Conservation (phyloP, 2,113 vertebrate species). For the Phylloscopus trochilus region DNA sequence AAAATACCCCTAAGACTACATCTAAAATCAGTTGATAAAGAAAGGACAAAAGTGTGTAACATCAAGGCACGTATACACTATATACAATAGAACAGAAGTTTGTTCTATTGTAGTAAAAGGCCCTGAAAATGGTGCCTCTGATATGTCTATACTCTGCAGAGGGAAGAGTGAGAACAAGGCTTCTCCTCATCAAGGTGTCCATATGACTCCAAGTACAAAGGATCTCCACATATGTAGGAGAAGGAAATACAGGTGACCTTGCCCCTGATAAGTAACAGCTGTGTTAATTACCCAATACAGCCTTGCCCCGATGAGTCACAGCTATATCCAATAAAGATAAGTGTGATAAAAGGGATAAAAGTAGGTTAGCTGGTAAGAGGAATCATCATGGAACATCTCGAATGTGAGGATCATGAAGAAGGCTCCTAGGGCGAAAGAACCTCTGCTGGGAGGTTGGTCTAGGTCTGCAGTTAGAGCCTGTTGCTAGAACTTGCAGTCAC, state of each 20-base stretch:
- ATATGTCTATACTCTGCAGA: accelerated
- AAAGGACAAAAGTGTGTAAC: background rate
- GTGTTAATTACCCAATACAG: background rate
- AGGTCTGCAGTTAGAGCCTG: background rate
- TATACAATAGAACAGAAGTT: background rate
- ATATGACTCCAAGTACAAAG: background rate
- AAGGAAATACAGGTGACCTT: background rate
- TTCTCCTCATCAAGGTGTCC: background rate
- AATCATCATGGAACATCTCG: background rate
- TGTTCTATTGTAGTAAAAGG: background rate
- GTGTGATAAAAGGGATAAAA: background rate
- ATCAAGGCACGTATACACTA: background rate
- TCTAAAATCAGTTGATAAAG: background rate
- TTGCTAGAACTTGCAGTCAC: background rate
- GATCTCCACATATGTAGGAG: background rate
- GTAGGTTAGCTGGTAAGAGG: background rate
- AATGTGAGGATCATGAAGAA: too few relatives aligned
- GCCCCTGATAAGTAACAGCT: background rate
- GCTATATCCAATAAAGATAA: background rate
- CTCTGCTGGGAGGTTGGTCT: background rate
- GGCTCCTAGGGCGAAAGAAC: background rate
- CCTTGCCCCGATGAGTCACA: background rate
- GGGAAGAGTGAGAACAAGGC: background rate
- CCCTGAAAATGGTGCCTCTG: background rate
- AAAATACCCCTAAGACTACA: background rate